Base-by-base conservation (phyloP, 2,797 vertebrate species). In the Chaunax sp. region DNA sequence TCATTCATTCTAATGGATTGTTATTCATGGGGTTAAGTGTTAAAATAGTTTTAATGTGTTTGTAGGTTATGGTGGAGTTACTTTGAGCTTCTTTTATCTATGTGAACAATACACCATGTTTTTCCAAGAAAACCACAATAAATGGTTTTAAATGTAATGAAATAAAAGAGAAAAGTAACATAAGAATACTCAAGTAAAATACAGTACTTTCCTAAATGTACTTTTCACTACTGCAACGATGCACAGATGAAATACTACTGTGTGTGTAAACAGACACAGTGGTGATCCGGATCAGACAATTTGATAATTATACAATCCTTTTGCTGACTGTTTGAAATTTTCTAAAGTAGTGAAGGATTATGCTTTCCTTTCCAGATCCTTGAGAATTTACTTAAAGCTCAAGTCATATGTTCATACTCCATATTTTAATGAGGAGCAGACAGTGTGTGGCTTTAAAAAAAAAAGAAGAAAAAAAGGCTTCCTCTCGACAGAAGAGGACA, bases 361-460 rank as follows among this genome's bases (percentile, higher is more conserved):
- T 25, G 59, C 86, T 74, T 67, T 49, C 25, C 73, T 76, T 70
- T 91, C 87, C 90, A 91, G 81, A 82, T 85, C 78, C 75, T 83
- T 87, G 87, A 80, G 85, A 92, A 63, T 89, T 92, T 74, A 62
- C 86, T 86, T 62, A 56, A 64, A 81, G 86, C 87, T 83, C 47
- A 22, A 82, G 60, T 89, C 87, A 86, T 87, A 80, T 87, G 79
- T 82, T 86, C 83, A 72, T 81, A 67, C 72, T 89, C 82, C 78
- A 86, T 89, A 86, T 90, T 92, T 90, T 93, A 92, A 92, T 86
- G 78, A 88, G 81, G 66, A 87, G 81, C 90, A 93, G 90, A 87
- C 87, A 88, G 73, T 74, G 78, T 86, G 82, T 80, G 83, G 84
- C 83, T 92, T 86, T 75, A 72, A 67, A 71, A 66, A 61, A 41